Evolutionary conservation across 2,797 vertebrate genomes (phyloP).

Genomic region (Pitangus sulphuratus): DNA sequence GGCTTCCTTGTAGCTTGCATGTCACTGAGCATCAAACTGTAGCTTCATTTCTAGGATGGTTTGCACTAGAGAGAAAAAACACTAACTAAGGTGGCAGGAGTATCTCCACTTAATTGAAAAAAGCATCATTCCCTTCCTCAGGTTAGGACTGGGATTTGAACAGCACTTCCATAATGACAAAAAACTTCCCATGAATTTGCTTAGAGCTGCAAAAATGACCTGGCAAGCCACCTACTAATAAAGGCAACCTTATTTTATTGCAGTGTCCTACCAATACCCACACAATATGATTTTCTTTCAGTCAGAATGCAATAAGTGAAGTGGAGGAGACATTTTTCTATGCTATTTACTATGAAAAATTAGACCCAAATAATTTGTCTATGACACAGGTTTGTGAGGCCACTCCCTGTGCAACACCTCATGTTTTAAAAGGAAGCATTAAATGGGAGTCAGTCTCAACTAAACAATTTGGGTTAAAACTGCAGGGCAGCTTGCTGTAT

Average conservation of each 20-base stretch:
- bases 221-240: neutral
- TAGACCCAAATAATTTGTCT: neutral
- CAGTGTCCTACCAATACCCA: neutral
- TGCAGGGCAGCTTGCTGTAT: neutral
- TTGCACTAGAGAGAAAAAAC: neutral
- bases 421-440: neutral
- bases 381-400: neutral
- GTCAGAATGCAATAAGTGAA: neutral
- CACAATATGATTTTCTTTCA: neutral
- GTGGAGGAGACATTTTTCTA: neutral
- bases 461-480: neutral
- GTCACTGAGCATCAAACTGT: neutral
- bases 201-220: neutral
- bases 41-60: neutral
- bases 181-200: neutral
- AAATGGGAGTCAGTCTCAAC: neutral
- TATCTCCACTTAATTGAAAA: neutral
- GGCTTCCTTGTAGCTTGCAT: neutral
- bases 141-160: neutral
- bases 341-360: neutral
- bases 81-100: neutral
- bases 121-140: neutral
- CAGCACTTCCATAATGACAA: neutral
- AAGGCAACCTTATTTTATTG: neutral
- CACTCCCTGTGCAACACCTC: neutral